phyloP scores from a whole-genome alignment of 2,797 vertebrate species.

The Pangasius larnaudii region DNA sequence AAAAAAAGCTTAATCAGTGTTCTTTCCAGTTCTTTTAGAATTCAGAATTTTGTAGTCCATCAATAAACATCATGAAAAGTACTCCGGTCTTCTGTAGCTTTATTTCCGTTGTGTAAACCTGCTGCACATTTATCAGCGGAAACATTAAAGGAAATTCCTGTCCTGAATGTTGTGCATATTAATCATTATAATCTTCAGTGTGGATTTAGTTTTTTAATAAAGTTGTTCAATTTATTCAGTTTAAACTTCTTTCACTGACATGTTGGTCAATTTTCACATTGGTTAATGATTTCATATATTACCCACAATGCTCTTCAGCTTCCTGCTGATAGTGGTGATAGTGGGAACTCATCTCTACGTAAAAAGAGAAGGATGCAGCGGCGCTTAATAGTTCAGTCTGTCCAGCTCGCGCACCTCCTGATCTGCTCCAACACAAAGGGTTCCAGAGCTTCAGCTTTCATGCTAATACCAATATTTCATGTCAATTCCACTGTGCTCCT shows the following conservation, averaged over 20 bases:
- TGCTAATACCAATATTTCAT: not conserved
- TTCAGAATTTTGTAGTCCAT: slow-evolving; percentile 82
- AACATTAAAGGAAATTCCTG: not conserved
- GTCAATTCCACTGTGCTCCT: not conserved
- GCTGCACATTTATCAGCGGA: not conserved
- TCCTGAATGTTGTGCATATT: not conserved
- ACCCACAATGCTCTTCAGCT: slow-evolving; percentile 6
- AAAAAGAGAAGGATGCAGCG: not conserved
- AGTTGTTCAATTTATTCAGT: not conserved
- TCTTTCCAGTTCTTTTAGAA: slow-evolving; percentile 83
- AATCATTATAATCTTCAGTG: not conserved
- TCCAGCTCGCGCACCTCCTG: not conserved
- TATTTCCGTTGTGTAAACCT: not conserved
- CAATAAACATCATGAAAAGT: slow-evolving; percentile 74
- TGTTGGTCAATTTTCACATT: not conserved
- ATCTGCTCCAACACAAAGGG: not conserved
- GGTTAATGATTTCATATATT: not conserved
- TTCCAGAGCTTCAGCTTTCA: not conserved
- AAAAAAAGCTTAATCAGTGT: slow-evolving; percentile 80
- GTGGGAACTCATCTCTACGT: not conserved
- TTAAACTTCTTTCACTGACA: not conserved
- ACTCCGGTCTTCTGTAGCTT: slow-evolving; percentile 22
- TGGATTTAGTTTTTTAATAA: not conserved
- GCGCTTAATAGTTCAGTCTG: not conserved
- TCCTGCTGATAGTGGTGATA: not conserved